Conservation (phyloP, 1,140 invertebrate genomes). For the Nymphalis io region DNA sequence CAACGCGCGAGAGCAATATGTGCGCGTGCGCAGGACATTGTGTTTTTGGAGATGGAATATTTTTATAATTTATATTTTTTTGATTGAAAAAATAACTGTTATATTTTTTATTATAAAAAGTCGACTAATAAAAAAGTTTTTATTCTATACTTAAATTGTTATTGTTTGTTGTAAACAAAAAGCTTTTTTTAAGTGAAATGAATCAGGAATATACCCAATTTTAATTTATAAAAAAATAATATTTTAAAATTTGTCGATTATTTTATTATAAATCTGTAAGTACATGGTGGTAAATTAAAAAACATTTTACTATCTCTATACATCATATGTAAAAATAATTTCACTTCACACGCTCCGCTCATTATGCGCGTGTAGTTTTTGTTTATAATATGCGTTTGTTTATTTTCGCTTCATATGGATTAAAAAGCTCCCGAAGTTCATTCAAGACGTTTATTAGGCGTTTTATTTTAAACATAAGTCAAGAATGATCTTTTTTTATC, state of each 20-base stretch:
- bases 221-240: too few relatives aligned
- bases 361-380: conserved; percentile 45
- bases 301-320: background rate
- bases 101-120: too few relatives aligned
- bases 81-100: background rate
- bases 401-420: conserved; percentile 73
- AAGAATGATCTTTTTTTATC: background rate
- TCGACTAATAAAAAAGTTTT: too few relatives aligned
- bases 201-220: too few relatives aligned
- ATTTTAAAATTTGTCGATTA: too few relatives aligned
- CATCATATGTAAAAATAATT: conserved; percentile 23
- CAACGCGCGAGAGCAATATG: conserved; percentile 57
- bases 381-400: conserved; percentile 69
- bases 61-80: background rate
- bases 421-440: conserved; percentile 71
- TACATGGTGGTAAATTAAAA: too few relatives aligned
- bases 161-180: too few relatives aligned
- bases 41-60: background rate
- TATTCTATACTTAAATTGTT: too few relatives aligned
- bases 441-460: conserved; percentile 59
- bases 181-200: too few relatives aligned
- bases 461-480: conserved; percentile 59
- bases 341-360: conserved; percentile 13
- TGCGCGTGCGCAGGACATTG: conserved; percentile 27
- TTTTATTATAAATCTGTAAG: too few relatives aligned